phyloP scores from a whole-genome alignment of 2,113 vertebrate species.

The Scolopax mira region DNA sequence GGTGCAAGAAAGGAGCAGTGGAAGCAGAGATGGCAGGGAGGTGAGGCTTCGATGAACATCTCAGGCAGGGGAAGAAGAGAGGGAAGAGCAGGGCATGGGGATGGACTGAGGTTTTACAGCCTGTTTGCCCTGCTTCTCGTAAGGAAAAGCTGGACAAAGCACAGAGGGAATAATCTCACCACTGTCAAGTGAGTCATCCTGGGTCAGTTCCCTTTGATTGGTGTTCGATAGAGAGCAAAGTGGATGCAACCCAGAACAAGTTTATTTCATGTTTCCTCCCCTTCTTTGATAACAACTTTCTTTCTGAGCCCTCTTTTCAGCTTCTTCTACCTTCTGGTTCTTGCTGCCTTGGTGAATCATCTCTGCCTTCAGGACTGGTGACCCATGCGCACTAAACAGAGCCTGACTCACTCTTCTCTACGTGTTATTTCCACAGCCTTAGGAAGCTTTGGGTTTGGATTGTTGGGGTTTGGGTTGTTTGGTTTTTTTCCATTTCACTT shows the following conservation, averaged over 20 bases:
- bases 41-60: background rate
- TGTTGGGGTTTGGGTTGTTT: slow-evolving; percentile 3
- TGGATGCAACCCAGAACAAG: background rate
- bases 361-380: background rate
- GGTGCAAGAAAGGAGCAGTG: background rate
- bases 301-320: background rate
- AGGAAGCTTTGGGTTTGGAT: slow-evolving; percentile 12
- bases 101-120: background rate
- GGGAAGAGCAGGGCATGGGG: background rate
- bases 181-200: background rate
- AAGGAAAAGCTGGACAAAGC: background rate
- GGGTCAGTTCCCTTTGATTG: background rate
- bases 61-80: background rate
- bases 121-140: background rate
- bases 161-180: background rate
- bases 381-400: background rate
- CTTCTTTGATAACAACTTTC: background rate
- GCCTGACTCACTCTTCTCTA: slow-evolving; percentile 64
- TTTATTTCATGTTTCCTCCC: background rate
- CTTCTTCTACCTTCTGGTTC: slow-evolving; percentile 8
- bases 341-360: slow-evolving; percentile 48
- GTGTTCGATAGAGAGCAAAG: background rate
- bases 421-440: slow-evolving; percentile 37
- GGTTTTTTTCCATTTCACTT: background rate
- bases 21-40: background rate